These are phyloP conservation scores for Aphyosemion australe DNA, from an alignment of 2,113 vertebrate species.

Conservation along the genomic window DNA sequence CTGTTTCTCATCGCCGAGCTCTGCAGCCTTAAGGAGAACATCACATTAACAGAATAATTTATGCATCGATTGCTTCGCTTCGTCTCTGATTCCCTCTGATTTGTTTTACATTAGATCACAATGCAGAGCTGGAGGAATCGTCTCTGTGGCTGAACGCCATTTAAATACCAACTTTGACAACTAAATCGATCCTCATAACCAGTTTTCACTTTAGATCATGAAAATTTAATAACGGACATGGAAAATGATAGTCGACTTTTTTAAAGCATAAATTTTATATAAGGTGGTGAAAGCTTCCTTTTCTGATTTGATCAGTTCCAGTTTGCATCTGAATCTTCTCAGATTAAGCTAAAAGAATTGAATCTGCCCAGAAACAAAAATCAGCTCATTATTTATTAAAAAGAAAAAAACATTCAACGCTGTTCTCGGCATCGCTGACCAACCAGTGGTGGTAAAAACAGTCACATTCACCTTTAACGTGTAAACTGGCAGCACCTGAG, in stretches of 20 bases:
- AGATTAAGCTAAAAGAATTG: constrained; percentile 13
- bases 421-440: background rate
- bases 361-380: constrained; percentile 15
- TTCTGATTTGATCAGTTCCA: background rate
- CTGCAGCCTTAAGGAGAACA: constrained; percentile 24
- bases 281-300: background rate
- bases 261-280: background rate
- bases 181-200: background rate
- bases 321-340: background rate
- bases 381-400: constrained; percentile 42
- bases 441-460: too few species aligned
- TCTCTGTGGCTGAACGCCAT: background rate
- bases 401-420: constrained; percentile 13
- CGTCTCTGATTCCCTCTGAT: background rate
- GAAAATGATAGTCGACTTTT: background rate
- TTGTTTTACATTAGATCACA: background rate
- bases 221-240: background rate
- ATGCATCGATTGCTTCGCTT: background rate
- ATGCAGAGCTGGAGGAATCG: background rate
- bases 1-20: constrained; percentile 49
- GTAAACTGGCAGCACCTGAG: too few species aligned
- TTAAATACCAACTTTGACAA: background rate
- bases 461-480: too few species aligned
- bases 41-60: constrained; percentile 15
- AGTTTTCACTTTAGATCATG: background rate